Conservation (phyloP, 1,140 invertebrate genomes). For the Cyclargus thomasi region DNA sequence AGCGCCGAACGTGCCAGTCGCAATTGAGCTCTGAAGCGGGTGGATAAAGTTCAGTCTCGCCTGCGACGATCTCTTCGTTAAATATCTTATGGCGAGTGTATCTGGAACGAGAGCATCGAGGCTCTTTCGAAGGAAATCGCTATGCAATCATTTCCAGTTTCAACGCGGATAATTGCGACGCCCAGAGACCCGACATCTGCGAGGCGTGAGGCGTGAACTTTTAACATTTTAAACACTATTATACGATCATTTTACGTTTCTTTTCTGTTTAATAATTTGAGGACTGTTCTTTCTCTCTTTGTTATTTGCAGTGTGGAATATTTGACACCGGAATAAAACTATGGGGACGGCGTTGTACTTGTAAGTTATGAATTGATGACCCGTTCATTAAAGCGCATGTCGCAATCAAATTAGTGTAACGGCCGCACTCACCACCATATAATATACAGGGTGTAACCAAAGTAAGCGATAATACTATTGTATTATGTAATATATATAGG, state of each 20-base stretch:
- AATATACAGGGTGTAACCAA: too few relatives aligned
- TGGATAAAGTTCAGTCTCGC: background rate
- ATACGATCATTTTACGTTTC: background rate
- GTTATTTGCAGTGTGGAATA: too few relatives aligned
- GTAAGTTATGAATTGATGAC: too few relatives aligned
- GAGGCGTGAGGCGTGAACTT: background rate
- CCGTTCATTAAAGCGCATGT: too few relatives aligned
- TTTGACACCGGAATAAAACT: too few relatives aligned
- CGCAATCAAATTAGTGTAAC: too few relatives aligned
- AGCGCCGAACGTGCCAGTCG: background rate
- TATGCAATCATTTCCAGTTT: conserved; percentile 15
- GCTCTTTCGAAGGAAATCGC: conserved; percentile 14
- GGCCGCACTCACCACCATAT: too few relatives aligned
- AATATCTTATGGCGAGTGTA: conserved; percentile 1
- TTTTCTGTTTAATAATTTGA: background rate
- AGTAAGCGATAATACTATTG: too few relatives aligned
- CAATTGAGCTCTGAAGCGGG: background rate
- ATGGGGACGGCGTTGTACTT: too few relatives aligned
- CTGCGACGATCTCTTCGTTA: background rate
- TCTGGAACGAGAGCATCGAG: conserved; percentile 13
- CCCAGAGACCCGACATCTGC: background rate
- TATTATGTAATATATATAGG: too few relatives aligned
- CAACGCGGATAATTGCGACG: conserved; percentile 5
- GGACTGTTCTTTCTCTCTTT: too few relatives aligned
- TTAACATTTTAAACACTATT: conserved; percentile 7